These are phyloP conservation scores for Rugalucina vietnamica DNA, from an alignment of 2,888 invertebrate species.

Conservation along the genomic window DNA sequence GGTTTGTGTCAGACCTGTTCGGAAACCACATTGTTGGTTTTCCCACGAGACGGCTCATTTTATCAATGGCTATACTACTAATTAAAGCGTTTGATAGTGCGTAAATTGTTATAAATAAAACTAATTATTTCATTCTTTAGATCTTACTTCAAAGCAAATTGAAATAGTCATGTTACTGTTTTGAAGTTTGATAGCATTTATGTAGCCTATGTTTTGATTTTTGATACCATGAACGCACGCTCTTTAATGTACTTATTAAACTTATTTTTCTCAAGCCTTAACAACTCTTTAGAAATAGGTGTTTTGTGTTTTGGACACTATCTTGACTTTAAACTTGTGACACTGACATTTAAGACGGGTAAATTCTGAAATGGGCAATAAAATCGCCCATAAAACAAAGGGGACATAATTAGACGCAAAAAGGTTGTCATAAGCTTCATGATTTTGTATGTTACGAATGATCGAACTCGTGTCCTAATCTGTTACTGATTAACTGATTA, in stretches of 20 bases:
- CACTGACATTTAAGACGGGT: not conserved
- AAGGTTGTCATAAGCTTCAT: not conserved
- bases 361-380: not conserved
- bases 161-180: slow-evolving; percentile 2
- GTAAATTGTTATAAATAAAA: not conserved
- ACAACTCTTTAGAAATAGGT: not conserved
- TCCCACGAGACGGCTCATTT: no score
- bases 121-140: not conserved
- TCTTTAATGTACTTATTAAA: not conserved
- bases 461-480: not conserved
- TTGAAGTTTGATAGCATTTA: not conserved
- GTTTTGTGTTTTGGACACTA: not conserved
- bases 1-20: no score
- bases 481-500: slow-evolving; percentile 4
- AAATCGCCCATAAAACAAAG: not conserved
- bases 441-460: not conserved
- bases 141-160: slow-evolving; percentile 2
- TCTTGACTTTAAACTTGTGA: slow-evolving; percentile 13
- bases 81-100: slow-evolving; percentile 1
- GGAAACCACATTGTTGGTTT: no score
- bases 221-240: not conserved
- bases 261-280: not conserved
- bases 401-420: not conserved
- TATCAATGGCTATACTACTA: not conserved
- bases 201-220: not conserved